phyloP scores from a whole-genome alignment of 2,888 invertebrate species.

The Callinectes sapidus region DNA sequence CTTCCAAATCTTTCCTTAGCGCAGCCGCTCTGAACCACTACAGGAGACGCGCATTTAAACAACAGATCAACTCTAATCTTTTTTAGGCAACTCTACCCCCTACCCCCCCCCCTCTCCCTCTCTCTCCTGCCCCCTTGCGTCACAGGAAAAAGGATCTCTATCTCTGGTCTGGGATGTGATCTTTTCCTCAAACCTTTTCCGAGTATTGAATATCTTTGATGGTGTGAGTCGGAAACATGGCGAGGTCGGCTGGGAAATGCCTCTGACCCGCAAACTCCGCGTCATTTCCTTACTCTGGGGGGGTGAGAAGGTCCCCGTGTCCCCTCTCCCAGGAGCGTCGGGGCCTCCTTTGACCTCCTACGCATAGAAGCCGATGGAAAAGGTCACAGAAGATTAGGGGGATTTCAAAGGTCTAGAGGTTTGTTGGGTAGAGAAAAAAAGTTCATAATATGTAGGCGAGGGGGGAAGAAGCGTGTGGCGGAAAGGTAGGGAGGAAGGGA shows the following conservation, averaged over 20 bases:
- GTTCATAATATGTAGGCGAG: background rate
- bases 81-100: background rate
- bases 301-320: background rate
- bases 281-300: background rate
- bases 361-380: background rate
- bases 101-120: background rate
- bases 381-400: background rate
- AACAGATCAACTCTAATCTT: background rate
- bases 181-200: background rate
- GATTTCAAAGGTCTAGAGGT: background rate
- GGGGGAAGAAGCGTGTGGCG: background rate
- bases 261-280: constrained; percentile 7
- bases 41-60: background rate
- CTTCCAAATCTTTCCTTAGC: background rate
- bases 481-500: background rate
- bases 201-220: background rate
- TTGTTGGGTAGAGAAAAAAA: background rate
- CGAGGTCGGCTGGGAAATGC: background rate
- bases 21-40: background rate
- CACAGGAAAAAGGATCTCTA: constrained; percentile 5
- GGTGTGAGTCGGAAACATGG: background rate
- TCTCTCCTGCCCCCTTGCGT: background rate
- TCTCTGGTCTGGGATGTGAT: background rate
- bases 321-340: background rate
- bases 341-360: constrained; percentile 1